Percentiles rank a stretch among this genome's conserved stretches.
Evolutionary conservation across 2,888 invertebrate species (phyloP).

Genomic region (Drosophila leonis): DNA sequence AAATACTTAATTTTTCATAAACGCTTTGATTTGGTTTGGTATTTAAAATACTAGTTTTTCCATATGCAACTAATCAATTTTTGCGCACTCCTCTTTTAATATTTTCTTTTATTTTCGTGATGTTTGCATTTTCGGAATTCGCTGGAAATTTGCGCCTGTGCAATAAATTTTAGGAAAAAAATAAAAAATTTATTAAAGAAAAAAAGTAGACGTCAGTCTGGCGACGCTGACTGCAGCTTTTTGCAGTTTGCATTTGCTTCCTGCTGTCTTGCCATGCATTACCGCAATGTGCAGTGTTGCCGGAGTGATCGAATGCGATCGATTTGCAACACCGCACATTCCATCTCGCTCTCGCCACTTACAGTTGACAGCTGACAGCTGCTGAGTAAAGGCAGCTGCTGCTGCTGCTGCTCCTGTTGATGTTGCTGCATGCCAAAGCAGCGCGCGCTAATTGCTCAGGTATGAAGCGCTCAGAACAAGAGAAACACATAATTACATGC

Average conservation of each 20-base stretch:
- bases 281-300: conserved; percentile 41
- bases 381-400: conserved; percentile 55
- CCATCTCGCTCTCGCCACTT: conserved; percentile 45
- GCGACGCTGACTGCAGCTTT: conserved; percentile 66
- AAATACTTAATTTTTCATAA: too few species aligned
- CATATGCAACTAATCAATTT: too few species aligned
- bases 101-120: conserved; percentile 17
- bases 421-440: conserved; percentile 27
- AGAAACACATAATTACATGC: conserved; percentile 56
- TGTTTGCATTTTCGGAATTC: conserved; percentile 39
- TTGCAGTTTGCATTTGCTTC: conserved; percentile 23
- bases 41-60: too few species aligned
- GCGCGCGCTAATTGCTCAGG: conserved; percentile 75
- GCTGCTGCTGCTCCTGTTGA: conserved; percentile 22
- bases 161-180: conserved; percentile 44
- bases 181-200: background rate
- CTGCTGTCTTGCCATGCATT: conserved; percentile 15
- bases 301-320: conserved; percentile 45
- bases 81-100: too few species aligned
- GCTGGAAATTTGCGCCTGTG: conserved; percentile 48
- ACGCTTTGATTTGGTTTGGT: too few species aligned
- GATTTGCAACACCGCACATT: conserved; percentile 38
- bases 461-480: conserved; percentile 59
- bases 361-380: conserved; percentile 59
- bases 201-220: conserved; percentile 45